These are phyloP conservation scores for Vollenhovia emeryi DNA, from an alignment of 1,140 invertebrate genomes.

Conservation along the genomic window DNA sequence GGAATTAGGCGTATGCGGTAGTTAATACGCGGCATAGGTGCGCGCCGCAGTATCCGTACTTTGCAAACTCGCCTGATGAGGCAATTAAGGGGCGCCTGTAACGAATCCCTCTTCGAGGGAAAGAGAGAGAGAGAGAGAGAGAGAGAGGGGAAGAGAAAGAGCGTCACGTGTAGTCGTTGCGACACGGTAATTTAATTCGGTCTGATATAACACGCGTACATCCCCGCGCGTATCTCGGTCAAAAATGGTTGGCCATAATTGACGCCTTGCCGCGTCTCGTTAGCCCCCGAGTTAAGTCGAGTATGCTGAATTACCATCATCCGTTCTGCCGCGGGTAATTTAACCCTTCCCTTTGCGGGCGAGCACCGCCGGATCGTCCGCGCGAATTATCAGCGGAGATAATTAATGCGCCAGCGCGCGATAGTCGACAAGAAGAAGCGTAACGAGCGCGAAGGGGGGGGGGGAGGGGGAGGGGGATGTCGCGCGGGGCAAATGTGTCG, in stretches of 20 bases:
- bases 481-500: background rate
- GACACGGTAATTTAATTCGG: slow-evolving; percentile 39
- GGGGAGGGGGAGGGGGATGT: background rate
- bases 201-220: background rate
- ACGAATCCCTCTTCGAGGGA: slow-evolving; percentile 9
- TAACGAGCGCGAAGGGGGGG: too few relatives aligned
- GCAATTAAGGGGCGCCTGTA: slow-evolving; percentile 51
- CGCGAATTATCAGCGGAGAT: background rate
- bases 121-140: background rate
- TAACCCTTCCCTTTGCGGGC: slow-evolving; percentile 1
- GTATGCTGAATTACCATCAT: slow-evolving; percentile 8
- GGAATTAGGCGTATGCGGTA: slow-evolving; percentile 47
- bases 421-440: background rate
- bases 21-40: slow-evolving; percentile 50
- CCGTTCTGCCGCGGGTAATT: slow-evolving; percentile 17
- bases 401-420: background rate
- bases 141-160: background rate
- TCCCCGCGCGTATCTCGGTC: background rate
- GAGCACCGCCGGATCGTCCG: background rate
- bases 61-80: slow-evolving; percentile 57
- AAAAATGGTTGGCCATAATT: slow-evolving; percentile 47
- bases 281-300: slow-evolving; percentile 31
- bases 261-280: slow-evolving; percentile 29
- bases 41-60: slow-evolving; percentile 34
- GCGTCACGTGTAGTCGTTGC: background rate